phyloP scores from a whole-genome alignment of 64 coral and sea anemone genomes.

The Actinia tenebrosa region DNA sequence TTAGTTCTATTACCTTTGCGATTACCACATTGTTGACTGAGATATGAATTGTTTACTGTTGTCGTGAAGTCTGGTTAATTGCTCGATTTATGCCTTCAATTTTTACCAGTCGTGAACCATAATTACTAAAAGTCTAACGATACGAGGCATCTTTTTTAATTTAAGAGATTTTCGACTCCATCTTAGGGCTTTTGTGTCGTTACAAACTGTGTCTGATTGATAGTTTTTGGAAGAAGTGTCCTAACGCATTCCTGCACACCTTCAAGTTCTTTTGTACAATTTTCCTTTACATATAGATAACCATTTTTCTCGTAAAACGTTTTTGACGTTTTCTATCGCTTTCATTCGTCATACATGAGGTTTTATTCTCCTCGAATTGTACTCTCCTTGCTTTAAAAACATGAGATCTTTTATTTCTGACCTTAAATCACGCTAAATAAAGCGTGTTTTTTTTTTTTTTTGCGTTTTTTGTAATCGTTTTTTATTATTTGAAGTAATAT shows the following conservation, averaged over 20 bases:
- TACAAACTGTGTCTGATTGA: not conserved
- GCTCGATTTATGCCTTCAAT: not conserved
- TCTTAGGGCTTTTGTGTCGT: not conserved
- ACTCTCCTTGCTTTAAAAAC: not conserved
- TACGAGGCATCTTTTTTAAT: not conserved
- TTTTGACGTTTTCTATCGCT: not conserved
- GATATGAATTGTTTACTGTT: slow-evolving; percentile 16
- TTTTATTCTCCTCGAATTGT: too few species aligned
- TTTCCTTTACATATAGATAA: not conserved
- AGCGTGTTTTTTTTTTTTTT: too few species aligned
- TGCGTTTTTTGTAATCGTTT: too few species aligned
- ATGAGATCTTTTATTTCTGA: too few species aligned
- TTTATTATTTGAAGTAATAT: too few species aligned
- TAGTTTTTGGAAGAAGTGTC: not conserved
- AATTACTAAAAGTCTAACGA: not conserved
- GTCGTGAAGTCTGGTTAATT: not conserved
- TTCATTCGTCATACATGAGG: not conserved
- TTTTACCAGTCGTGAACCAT: not conserved
- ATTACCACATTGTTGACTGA: slow-evolving; percentile 19
- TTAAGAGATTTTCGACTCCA: not conserved
- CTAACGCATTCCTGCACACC: not conserved
- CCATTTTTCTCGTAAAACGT: not conserved
- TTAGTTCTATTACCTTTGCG: slow-evolving; percentile 18
- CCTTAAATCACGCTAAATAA: too few species aligned
- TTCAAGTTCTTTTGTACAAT: not conserved